These are phyloP conservation scores for Lepidurus arcticus DNA, from an alignment of 1,140 invertebrate species.

Conservation along the genomic window DNA sequence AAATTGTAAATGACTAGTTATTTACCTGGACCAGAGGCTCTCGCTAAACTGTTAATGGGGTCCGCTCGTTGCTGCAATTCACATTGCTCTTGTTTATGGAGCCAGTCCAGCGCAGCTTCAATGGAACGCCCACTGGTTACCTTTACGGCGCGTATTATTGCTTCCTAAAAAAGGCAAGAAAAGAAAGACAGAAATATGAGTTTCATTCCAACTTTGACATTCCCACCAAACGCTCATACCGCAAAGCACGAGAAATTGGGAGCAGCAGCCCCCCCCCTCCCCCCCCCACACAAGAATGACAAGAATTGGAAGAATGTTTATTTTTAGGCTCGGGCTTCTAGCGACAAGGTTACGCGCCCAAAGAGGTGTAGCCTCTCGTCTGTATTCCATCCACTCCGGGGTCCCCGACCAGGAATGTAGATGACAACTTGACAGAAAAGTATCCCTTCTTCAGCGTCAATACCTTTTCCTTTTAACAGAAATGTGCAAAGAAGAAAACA, in stretches of 20 bases:
- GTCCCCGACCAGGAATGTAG: neutral
- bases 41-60: slow-evolving; percentile 49
- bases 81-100: slow-evolving; percentile 53
- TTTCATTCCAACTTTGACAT: neutral
- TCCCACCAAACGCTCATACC: neutral
- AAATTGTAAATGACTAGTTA: neutral
- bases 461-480: neutral
- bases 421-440: too few relatives aligned
- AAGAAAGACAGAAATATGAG: slow-evolving; percentile 30
- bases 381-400: neutral
- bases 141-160: slow-evolving; percentile 60
- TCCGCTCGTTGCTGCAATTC: slow-evolving; percentile 50
- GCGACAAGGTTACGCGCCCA: neutral
- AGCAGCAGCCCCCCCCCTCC: neutral
- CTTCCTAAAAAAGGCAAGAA: slow-evolving; percentile 51
- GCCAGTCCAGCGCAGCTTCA: slow-evolving; percentile 62
- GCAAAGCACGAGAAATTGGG: slow-evolving; percentile 1
- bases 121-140: slow-evolving; percentile 56
- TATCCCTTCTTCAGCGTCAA: neutral
- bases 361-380: neutral
- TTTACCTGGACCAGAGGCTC: slow-evolving; percentile 15
- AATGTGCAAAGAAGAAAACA: neutral
- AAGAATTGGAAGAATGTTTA: neutral
- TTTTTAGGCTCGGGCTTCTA: neutral
- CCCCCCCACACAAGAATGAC: neutral